A percentile compares a stretch with the other conserved stretches of the same genome.
Conservation (phyloP, 2,113 vertebrate genomes). For the Labeo catla region DNA sequence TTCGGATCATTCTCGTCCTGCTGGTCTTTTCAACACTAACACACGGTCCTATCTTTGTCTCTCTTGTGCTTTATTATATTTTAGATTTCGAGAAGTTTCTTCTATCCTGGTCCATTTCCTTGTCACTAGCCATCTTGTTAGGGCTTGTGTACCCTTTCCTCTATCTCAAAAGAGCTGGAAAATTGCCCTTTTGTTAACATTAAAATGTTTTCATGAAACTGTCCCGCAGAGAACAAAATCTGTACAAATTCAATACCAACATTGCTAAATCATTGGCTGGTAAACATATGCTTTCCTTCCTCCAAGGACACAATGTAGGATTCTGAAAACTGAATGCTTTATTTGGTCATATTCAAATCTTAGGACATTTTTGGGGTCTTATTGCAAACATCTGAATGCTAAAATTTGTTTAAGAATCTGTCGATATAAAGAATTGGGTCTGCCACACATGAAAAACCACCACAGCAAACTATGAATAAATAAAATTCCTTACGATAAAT, state of each 20-base stretch:
- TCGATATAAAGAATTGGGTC: neutral
- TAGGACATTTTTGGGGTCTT: neutral
- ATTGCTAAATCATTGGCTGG: neutral
- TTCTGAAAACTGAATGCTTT: neutral
- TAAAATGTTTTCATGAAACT: neutral
- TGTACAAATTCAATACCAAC: neutral
- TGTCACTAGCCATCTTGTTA: neutral
- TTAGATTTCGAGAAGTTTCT: neutral
- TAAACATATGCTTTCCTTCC: neutral
- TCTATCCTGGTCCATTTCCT: neutral
- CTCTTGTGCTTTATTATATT: neutral
- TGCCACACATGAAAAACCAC: neutral
- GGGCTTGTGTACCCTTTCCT: slow-evolving; percentile 11
- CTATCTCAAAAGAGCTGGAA: neutral
- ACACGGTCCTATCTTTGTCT: neutral
- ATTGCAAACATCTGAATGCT: neutral
- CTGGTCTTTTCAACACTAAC: neutral
- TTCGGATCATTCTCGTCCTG: slow-evolving; percentile 22
- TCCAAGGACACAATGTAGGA: neutral
- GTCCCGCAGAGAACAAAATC: neutral
- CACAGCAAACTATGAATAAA: neutral
- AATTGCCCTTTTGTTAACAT: neutral
- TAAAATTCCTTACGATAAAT: neutral
- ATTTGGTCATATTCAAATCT: neutral
- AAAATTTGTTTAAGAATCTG: neutral